Conservation (phyloP, 2,888 invertebrate species). For the Clostera curtula region DNA sequence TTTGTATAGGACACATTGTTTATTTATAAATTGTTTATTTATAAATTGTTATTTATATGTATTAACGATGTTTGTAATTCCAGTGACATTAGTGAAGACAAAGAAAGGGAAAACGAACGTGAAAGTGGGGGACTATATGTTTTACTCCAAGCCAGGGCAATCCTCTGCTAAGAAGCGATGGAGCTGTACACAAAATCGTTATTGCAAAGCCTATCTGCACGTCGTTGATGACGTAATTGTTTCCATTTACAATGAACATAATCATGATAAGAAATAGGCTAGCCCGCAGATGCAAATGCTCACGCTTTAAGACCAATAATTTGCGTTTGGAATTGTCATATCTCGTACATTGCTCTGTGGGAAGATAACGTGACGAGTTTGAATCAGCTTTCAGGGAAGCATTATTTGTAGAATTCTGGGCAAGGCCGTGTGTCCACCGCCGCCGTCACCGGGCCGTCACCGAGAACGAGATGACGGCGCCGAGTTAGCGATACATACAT, state of each 20-base stretch:
- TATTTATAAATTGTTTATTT: slow-evolving; percentile 1
- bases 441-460: too few relatives aligned
- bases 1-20: too few relatives aligned
- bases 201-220: slow-evolving; percentile 46
- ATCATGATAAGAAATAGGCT: slow-evolving; percentile 46
- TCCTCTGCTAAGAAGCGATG: slow-evolving; percentile 35
- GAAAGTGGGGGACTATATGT: slow-evolving; percentile 44
- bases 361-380: too few relatives aligned
- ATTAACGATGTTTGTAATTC: slow-evolving; percentile 15
- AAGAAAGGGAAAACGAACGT: slow-evolving; percentile 50
- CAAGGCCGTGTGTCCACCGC: too few relatives aligned
- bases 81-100: slow-evolving; percentile 44
- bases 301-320: too few relatives aligned
- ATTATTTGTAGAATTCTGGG: too few relatives aligned
- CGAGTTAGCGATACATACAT: too few relatives aligned
- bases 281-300: too few relatives aligned
- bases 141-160: slow-evolving; percentile 46
- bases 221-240: slow-evolving; percentile 46
- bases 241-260: slow-evolving; percentile 47
- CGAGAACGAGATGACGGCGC: too few relatives aligned
- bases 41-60: background rate
- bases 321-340: too few relatives aligned
- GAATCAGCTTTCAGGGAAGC: too few relatives aligned
- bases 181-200: slow-evolving; percentile 50
- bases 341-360: too few relatives aligned